These are phyloP conservation scores for Miltochrista miniata DNA, from an alignment of 2,888 invertebrate species.

Conservation along the genomic window DNA sequence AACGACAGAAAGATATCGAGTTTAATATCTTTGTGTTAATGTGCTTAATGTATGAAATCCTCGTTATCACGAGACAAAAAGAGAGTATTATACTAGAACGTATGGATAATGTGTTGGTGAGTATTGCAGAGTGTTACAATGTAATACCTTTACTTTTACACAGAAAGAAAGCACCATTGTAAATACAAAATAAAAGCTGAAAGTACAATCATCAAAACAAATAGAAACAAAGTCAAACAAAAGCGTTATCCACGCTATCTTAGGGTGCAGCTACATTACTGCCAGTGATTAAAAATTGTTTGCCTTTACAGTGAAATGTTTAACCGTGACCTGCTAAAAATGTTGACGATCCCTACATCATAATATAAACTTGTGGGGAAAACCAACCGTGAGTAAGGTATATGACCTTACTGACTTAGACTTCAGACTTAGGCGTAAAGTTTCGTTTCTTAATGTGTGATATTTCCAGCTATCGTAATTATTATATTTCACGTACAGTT, in stretches of 20 bases:
- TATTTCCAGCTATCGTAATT: no score
- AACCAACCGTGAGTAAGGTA: slow-evolving; percentile 12
- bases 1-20: no score
- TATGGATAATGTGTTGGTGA: no score
- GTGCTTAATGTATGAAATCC: no score
- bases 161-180: neutral
- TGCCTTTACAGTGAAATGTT: slow-evolving; percentile 72
- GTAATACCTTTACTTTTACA: neutral
- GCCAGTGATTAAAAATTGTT: slow-evolving; percentile 72
- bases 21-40: no score
- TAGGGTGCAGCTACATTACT: slow-evolving; percentile 59
- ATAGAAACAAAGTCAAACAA: slow-evolving; percentile 20
- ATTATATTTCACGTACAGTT: no score
- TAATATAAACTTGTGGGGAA: slow-evolving; percentile 59
- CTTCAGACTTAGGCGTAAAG: no score
- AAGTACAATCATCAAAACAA: slow-evolving; percentile 32
- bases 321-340: slow-evolving; percentile 59
- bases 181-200: slow-evolving; percentile 14
- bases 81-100: no score
- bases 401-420: neutral
- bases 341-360: slow-evolving; percentile 44
- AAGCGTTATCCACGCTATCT: slow-evolving; percentile 18
- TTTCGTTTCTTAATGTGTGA: no score
- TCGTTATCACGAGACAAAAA: no score
- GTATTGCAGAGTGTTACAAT: no score